Conservation (phyloP, 2,797 vertebrate species). For the Mus caroli region DNA sequence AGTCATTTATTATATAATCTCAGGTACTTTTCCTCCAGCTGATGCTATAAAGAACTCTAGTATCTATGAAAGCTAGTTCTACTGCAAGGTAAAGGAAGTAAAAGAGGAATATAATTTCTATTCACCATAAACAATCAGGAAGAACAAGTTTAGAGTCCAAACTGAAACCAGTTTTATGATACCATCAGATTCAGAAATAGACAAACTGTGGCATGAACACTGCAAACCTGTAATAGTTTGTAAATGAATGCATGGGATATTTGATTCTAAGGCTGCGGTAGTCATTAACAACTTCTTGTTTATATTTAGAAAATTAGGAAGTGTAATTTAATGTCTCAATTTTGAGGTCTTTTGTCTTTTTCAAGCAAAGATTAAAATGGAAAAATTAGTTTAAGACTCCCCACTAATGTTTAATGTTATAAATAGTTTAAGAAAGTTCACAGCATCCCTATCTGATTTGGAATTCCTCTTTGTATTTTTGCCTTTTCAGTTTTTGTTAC, state of each 20-base stretch:
- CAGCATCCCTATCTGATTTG: neutral
- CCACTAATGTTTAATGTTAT: neutral
- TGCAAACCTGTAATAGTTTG: neutral
- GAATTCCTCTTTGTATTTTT: neutral
- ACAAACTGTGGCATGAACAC: neutral
- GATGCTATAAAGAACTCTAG: neutral
- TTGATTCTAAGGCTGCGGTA: neutral
- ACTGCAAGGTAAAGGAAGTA: neutral
- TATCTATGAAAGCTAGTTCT: neutral
- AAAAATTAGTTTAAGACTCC: neutral
- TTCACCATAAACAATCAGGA: neutral
- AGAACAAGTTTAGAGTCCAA: neutral
- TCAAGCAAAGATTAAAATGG: neutral
- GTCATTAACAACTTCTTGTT: neutral
- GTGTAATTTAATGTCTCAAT: neutral
- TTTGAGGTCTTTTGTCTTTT: slow-evolving; percentile 22
- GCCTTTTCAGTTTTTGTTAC: neutral
- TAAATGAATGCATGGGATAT: neutral
- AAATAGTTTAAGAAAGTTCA: slow-evolving; percentile 42
- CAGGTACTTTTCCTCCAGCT: neutral
- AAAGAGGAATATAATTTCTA: neutral
- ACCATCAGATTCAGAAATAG: neutral
- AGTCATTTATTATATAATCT: neutral
- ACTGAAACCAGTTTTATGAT: neutral
- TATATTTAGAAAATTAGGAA: slow-evolving; percentile 1